Percentiles rank a stretch among this genome's conserved stretches.
Evolutionary conservation across 2,888 invertebrate species (phyloP).

Genomic region (Electrophaes corylata): DNA sequence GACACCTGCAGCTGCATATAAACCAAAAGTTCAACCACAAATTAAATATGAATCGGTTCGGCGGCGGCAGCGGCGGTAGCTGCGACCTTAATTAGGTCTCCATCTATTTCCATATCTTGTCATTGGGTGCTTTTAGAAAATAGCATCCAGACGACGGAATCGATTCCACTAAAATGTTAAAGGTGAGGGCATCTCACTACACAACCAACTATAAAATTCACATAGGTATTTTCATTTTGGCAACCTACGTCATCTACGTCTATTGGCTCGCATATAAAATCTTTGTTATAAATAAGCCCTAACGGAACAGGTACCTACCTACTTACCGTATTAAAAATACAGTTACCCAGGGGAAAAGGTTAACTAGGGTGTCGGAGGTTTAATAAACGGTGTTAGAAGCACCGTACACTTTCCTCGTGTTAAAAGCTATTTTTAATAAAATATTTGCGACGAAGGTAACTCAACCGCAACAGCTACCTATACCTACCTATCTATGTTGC

Average conservation of each 20-base stretch:
- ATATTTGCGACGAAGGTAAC: conserved; percentile 36
- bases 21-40: conserved; percentile 16
- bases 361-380: conserved; percentile 42
- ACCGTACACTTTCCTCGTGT: conserved; percentile 36
- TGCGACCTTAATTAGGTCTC: conserved; percentile 44
- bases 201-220: background rate
- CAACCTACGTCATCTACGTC: background rate
- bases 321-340: conserved; percentile 38
- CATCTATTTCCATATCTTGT: conserved; percentile 51
- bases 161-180: conserved; percentile 58
- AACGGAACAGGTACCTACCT: conserved; percentile 1
- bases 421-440: conserved; percentile 40
- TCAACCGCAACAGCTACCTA: conserved; percentile 9
- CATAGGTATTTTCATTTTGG: background rate
- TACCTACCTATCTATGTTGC: background rate
- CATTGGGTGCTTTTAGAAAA: conserved; percentile 52
- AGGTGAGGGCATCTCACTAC: conserved; percentile 40
- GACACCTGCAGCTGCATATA: conserved; percentile 10
- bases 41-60: conserved; percentile 23
- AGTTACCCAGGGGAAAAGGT: conserved; percentile 37
- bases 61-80: conserved; percentile 6
- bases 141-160: conserved; percentile 43
- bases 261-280: background rate
- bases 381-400: conserved; percentile 40
- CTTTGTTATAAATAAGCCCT: conserved; percentile 12